Conservation (phyloP, 2,888 invertebrate genomes). For the Nephrocerus scutellatus region DNA sequence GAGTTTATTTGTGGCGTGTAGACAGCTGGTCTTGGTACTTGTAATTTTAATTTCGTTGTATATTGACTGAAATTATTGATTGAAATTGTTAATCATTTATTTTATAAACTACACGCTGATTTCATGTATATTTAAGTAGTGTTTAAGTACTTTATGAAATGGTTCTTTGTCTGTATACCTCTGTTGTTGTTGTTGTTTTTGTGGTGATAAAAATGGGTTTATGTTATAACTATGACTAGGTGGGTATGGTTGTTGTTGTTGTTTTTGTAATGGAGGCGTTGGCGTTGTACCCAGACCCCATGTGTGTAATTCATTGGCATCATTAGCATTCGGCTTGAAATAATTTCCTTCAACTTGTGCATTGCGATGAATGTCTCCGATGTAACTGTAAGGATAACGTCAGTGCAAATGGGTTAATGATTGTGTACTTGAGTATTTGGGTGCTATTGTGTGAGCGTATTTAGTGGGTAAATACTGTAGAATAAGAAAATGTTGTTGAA, state of each 20-base stretch:
- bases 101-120: neutral
- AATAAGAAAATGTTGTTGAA: no score
- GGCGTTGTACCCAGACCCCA: constrained; percentile 56
- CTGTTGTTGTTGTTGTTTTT: constrained; percentile 6
- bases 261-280: constrained; percentile 26
- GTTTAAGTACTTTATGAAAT: neutral
- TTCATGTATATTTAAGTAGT: constrained; percentile 22
- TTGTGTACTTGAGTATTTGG: no score
- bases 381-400: constrained; percentile 49
- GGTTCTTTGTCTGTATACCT: constrained; percentile 11
- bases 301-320: constrained; percentile 55
- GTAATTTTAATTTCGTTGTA: constrained; percentile 19
- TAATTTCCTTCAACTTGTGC: constrained; percentile 50
- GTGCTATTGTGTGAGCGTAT: no score
- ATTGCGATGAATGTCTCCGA: constrained; percentile 55
- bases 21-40: constrained; percentile 28
- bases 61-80: constrained; percentile 12
- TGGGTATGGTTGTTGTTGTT: constrained; percentile 28
- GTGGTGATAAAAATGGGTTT: constrained; percentile 38
- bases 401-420: no score
- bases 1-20: constrained; percentile 30
- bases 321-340: constrained; percentile 51
- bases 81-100: neutral
- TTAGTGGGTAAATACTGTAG: no score
- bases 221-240: constrained; percentile 44